A percentile compares a stretch with the other conserved stretches of the same genome.
These are phyloP conservation scores for Mamestra configurata DNA, from an alignment of 1,140 invertebrate genomes.

Conservation along the genomic window DNA sequence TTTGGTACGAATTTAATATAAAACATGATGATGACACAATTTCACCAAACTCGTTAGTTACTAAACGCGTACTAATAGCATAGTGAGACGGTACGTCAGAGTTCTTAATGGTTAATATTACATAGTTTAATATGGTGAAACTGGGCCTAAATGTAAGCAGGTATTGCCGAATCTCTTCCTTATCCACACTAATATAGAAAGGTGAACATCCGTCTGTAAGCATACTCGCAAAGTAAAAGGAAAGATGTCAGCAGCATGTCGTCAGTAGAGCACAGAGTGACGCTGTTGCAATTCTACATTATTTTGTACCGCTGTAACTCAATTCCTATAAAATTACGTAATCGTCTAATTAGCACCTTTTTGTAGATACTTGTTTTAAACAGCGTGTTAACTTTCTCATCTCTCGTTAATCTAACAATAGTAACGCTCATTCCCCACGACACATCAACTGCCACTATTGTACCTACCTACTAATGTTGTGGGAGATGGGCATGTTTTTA, in stretches of 20 bases:
- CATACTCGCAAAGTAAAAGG: not conserved
- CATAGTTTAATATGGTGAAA: too few species aligned
- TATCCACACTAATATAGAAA: too few species aligned
- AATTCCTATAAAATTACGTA: not conserved
- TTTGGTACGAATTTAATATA: not conserved
- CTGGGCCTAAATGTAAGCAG: too few species aligned
- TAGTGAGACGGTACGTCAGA: too few species aligned
- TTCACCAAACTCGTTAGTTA: not conserved
- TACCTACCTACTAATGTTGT: too few species aligned
- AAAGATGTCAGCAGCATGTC: not conserved
- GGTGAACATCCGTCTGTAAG: too few species aligned
- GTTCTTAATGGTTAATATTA: too few species aligned
- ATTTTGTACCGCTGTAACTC: not conserved
- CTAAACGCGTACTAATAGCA: not conserved
- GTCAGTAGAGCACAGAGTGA: conserved; percentile 8
- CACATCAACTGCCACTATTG: too few species aligned
- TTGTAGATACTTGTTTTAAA: not conserved
- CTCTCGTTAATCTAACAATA: not conserved
- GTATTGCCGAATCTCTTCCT: too few species aligned
- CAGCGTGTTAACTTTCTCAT: not conserved
- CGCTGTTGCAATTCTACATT: not conserved
- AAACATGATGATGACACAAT: too few species aligned
- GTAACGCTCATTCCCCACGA: too few species aligned
- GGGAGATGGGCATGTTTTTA: too few species aligned
- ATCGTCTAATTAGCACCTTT: not conserved